Evolutionary conservation across 23 tunicate species (phyloP), one percentile per base, ranked within the genome.

Genomic region (Botrylloides violaceus): DNA sequence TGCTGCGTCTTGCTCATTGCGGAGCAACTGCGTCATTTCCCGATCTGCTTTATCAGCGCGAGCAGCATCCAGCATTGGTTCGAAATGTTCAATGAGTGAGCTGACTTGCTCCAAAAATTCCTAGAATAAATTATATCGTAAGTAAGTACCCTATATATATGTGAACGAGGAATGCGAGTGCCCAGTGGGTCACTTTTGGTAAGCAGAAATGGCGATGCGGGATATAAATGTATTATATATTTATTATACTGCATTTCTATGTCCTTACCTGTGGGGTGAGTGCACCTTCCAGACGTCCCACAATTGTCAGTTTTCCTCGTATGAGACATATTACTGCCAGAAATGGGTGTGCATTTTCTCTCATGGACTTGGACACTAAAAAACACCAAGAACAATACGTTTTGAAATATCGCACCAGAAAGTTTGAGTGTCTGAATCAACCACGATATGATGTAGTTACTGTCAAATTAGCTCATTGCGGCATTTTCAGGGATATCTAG

Each of bases 1-100:
- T 39, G 96, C 96, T 61, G 76, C 83, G 64, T 88, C 96, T 39
- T 88, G 96, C 59, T 88, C 87, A 30, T 66, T 48, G 6, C 96
- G 83, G 34, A 88, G 77, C 31, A 66, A 72, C 53, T 72, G 80
- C 34, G 85, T 88, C 76, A 76, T 76, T 19, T 58, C 68, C n/a
- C 81, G 81, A 18, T 85, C 80, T 20, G 85, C 77, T 1, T 58
- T 72, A 36, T 88, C 96, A 20, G 96, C 87, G n/a, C 96, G 55
- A 6, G 80, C 80, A 26, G 83, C 77, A 1, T 76, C 71, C 65
- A 88, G 57, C 2, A 38, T 65, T 3, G 96, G 88, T 38, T 88
- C 96, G 72, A 82, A 88, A 20, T 53, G 59, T 29, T 81, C 84
- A 7, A 81, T 66, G 29, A 88, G 57, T 35, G 73, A 76, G 29